phyloP scores from a whole-genome alignment of 1,140 invertebrate species.

The Calephelis nemesis region DNA sequence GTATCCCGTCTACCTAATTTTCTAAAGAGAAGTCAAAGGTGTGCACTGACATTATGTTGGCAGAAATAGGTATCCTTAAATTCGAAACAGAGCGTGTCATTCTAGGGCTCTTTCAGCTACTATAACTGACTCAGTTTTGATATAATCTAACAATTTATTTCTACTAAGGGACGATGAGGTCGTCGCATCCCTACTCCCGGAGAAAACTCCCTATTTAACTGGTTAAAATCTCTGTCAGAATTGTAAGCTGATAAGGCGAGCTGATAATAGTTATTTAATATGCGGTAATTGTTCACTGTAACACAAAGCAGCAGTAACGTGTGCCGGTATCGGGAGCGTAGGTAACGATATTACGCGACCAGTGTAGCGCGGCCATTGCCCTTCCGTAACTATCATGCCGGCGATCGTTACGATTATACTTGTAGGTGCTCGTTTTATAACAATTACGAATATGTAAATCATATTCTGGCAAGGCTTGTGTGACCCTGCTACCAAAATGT shows the following conservation, averaged over 20 bases:
- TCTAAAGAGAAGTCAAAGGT: too few species aligned
- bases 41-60: too few species aligned
- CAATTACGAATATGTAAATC: too few species aligned
- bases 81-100: too few species aligned
- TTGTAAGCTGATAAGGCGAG: background rate
- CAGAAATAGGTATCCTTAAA: too few species aligned
- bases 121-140: too few species aligned
- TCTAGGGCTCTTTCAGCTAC: too few species aligned
- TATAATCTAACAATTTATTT: too few species aligned
- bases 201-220: background rate
- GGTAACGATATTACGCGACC: constrained; percentile 29
- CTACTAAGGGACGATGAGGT: too few species aligned
- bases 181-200: background rate
- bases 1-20: too few species aligned
- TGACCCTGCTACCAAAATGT: too few species aligned
- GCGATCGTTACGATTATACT: constrained; percentile 9
- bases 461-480: too few species aligned
- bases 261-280: constrained; percentile 10
- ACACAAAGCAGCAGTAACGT: constrained; percentile 22
- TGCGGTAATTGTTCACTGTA: constrained; percentile 15
- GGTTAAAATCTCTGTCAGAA: background rate
- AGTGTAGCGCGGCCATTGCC: constrained; percentile 35
- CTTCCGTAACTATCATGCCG: constrained; percentile 31
- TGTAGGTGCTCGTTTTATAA: background rate
- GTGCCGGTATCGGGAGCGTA: constrained; percentile 20